A percentile compares a stretch with the other conserved stretches of the same genome.
Conservation (phyloP, 2,113 vertebrate genomes). For the Callithrix jacchus region DNA sequence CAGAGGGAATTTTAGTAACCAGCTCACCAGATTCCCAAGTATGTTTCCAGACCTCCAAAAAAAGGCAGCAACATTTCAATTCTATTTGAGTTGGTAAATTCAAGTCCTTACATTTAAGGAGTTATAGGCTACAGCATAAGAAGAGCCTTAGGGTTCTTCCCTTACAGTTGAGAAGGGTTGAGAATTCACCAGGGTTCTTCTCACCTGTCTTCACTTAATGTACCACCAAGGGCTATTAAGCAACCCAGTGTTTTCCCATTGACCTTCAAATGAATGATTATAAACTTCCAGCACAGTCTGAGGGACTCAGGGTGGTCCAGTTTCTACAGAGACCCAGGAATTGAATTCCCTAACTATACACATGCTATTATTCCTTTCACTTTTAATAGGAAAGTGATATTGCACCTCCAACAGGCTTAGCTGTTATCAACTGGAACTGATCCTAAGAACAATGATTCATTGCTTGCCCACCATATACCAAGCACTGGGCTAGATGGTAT, state of each 20-base stretch:
- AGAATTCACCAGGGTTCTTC: not conserved
- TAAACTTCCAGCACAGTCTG: constrained; percentile 2
- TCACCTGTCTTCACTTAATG: not conserved
- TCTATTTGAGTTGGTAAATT: not conserved
- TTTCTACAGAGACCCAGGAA: not conserved
- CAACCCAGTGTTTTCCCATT: constrained; percentile 13
- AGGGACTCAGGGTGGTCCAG: not conserved
- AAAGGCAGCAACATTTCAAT: constrained; percentile 23
- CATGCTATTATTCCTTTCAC: not conserved
- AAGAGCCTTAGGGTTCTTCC: not conserved
- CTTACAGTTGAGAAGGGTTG: not conserved
- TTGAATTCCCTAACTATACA: not conserved
- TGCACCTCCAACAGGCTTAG: constrained; percentile 29
- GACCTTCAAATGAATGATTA: not conserved
- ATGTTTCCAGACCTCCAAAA: not conserved
- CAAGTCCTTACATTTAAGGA: not conserved
- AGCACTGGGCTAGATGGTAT: not conserved
- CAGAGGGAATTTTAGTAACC: not conserved
- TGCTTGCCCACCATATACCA: not conserved
- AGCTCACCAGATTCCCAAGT: constrained; percentile 1
- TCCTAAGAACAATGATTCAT: not conserved
- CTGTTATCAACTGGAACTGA: constrained; percentile 7
- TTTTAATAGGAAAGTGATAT: constrained; percentile 5
- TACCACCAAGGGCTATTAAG: constrained; percentile 11
- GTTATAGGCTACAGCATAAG: not conserved